Percentiles rank a stretch among this genome's conserved stretches.
Conservation (phyloP, 1,140 invertebrate genomes). For the Littorina saxatilis region DNA sequence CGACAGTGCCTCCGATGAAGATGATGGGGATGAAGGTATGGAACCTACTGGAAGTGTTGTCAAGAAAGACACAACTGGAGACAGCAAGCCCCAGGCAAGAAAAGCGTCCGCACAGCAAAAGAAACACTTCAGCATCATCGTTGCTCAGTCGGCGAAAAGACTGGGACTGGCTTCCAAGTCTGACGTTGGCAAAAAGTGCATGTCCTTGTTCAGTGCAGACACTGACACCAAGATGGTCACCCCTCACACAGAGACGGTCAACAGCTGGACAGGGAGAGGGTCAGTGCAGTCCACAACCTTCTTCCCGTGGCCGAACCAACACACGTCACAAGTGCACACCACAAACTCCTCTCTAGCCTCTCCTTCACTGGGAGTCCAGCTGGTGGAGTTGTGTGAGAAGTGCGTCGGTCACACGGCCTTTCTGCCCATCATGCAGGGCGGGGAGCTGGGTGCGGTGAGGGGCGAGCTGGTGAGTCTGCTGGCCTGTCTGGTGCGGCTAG, state of each 20-base stretch:
- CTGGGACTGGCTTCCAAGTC: background rate
- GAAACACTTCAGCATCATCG: background rate
- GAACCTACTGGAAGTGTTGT: background rate
- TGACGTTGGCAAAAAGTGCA: background rate
- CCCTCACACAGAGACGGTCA: background rate
- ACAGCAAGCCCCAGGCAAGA: too few relatives aligned
- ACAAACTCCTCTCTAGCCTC: background rate
- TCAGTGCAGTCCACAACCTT: background rate
- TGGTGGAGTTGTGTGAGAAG: slow-evolving; percentile 28
- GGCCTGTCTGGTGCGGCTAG: background rate
- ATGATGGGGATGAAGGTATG: background rate
- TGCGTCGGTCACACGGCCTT: slow-evolving; percentile 26
- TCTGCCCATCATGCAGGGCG: slow-evolving; percentile 5
- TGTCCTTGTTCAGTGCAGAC: background rate
- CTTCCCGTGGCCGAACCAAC: background rate
- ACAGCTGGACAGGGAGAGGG: background rate
- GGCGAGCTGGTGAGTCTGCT: slow-evolving; percentile 21
- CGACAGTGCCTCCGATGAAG: background rate
- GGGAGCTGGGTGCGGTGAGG: background rate
- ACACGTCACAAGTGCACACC: background rate
- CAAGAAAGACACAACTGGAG: background rate
- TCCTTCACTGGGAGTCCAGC: background rate
- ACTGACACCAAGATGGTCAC: background rate
- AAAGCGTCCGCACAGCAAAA: background rate
- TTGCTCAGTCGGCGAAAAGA: background rate